These are phyloP conservation scores for Crocodylus rhombifer DNA, from an alignment of 2,797 vertebrate species.

Conservation along the genomic window DNA sequence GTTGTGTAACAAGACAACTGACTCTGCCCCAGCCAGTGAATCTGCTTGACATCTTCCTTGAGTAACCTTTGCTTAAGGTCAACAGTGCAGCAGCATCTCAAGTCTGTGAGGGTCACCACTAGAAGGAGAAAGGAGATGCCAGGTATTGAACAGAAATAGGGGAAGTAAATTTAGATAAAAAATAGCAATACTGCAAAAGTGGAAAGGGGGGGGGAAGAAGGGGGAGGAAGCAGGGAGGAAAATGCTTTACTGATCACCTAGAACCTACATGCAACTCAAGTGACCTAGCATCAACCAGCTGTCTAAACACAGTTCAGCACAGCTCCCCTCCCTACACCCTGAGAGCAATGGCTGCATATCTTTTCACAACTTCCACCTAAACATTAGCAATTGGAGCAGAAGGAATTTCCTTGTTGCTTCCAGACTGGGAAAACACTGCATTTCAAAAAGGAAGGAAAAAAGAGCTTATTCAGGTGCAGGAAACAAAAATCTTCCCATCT, in stretches of 20 bases:
- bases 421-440: background rate
- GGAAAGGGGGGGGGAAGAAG: background rate
- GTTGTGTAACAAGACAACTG: background rate
- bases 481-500: background rate
- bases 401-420: slow-evolving; percentile 4
- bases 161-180: too few species aligned
- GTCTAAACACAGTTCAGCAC: background rate
- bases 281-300: background rate
- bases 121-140: background rate
- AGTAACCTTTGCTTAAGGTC: slow-evolving; percentile 32
- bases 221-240: background rate
- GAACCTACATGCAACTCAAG: background rate
- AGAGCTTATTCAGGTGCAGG: background rate
- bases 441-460: background rate
- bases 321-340: background rate
- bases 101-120: background rate
- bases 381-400: background rate
- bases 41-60: slow-evolving; percentile 20
- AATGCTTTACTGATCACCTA: slow-evolving; percentile 23
- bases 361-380: background rate
- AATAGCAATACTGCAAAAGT: background rate
- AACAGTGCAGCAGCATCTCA: background rate
- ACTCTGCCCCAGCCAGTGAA: background rate
- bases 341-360: background rate
- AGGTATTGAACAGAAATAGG: background rate